phyloP scores from a whole-genome alignment of 2,797 vertebrate species.

The Acipenser oxyrinchus region DNA sequence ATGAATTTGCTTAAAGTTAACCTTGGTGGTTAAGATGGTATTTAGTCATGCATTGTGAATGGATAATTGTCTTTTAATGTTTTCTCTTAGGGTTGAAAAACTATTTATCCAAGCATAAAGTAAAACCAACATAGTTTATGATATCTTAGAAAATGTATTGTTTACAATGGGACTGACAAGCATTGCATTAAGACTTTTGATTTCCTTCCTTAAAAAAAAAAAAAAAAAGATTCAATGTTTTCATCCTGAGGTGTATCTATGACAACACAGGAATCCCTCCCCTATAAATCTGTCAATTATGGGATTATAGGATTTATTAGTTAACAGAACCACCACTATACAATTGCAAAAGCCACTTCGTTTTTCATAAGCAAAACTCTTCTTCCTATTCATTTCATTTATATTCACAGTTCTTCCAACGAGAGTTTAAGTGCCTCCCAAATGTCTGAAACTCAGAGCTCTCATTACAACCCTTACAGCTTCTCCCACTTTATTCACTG shows the following conservation, averaged over 20 bases:
- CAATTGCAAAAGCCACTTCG: neutral
- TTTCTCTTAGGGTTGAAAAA: too few species aligned
- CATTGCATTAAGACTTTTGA: neutral
- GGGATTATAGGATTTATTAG: conserved; percentile 6
- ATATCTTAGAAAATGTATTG: neutral
- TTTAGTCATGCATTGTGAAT: too few species aligned
- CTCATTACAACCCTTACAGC: conserved; percentile 38
- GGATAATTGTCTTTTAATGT: too few species aligned
- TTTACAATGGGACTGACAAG: neutral
- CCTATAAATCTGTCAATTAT: conserved; percentile 7
- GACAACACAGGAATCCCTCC: neutral
- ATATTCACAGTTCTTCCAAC: conserved; percentile 21
- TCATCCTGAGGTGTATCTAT: neutral
- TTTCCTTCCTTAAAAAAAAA: neutral
- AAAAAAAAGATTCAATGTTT: neutral
- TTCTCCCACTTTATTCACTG: conserved; percentile 35
- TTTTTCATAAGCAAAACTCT: neutral
- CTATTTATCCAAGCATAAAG: too few species aligned
- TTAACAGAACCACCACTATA: neutral
- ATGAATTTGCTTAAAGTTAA: too few species aligned
- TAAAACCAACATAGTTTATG: too few species aligned
- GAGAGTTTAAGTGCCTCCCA: conserved; percentile 40
- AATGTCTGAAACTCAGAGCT: conserved; percentile 35
- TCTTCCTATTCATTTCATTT: conserved; percentile 10
- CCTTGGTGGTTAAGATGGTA: too few species aligned